Evolutionary conservation across 2,888 invertebrate genomes (phyloP).

Genomic region (Oligia strigilis): DNA sequence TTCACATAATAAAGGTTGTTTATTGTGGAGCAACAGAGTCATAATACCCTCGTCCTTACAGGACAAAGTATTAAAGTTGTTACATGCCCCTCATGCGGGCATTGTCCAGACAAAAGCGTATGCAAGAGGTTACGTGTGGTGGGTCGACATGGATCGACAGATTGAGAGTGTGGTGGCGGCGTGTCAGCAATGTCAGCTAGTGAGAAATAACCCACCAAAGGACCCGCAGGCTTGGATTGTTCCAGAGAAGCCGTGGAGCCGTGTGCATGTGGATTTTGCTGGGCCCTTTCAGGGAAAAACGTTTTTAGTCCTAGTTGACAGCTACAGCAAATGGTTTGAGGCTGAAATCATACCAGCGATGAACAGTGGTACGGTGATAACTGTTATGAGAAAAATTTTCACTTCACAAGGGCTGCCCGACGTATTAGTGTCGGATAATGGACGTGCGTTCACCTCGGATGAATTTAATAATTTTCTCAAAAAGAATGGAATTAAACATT

Average conservation of each 20-base stretch:
- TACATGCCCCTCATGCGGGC: neutral
- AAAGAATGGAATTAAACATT: no score
- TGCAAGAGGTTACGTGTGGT: neutral
- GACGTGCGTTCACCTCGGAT: neutral
- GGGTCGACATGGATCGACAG: neutral
- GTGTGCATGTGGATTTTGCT: no score
- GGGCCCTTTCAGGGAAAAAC: no score
- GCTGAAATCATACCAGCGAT: neutral
- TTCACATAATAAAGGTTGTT: constrained; percentile 1
- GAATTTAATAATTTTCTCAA: neutral
- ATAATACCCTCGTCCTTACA: no score
- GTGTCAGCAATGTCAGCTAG: constrained; percentile 1
- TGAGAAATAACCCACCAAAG: neutral
- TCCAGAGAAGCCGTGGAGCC: no score
- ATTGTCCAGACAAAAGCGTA: neutral
- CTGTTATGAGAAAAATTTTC: neutral
- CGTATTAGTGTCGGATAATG: neutral
- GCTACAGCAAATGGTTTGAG: neutral
- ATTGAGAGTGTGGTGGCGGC: neutral
- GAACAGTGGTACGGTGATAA: neutral
- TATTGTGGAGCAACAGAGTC: neutral
- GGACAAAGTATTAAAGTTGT: no score
- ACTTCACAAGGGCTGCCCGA: neutral
- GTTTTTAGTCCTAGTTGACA: no score
- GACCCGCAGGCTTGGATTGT: no score